Base-by-base conservation (phyloP, 2,888 invertebrate species). In the Phaonia tiefii region DNA sequence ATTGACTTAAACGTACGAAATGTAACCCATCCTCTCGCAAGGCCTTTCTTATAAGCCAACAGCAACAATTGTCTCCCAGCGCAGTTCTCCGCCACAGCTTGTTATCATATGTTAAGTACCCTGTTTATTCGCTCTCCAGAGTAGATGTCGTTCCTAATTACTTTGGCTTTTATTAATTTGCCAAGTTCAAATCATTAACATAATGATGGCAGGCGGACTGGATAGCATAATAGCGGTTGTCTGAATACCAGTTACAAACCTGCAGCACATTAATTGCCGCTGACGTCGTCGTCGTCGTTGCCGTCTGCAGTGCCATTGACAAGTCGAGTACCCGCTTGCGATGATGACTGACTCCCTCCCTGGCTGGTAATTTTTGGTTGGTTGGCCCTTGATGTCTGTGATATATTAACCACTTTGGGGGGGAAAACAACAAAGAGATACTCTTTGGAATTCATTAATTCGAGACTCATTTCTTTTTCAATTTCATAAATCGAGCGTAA, bases 151-250 rank as follows among this genome's bases (percentile, higher is more conserved):
- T 66, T 72, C 13, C 39, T 75, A 72, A 80, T 72, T 80, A 74
- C 42, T 58, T 67, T 77, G 46, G 42, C 37, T 42, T 63, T 76
- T 73, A 67, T 74, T 80, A 74, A 77, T 74, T 63, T 74, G 70
- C 66, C 77, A 46, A 37, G 39, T 60, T 77, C 46, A 60, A 75
- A 63, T 42, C 39, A 63, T 63, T 42, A 63, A 22, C 42, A 63
- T 42, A 42, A 42, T 22, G 13, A 22, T 13, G 42, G 20, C 22
- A 4, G 22, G 3, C 8, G 31, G 31, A 31, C 31, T n/a, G 31
- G 31, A 31, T n/a, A n/a, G n/a, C 31, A 31, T 31, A n/a, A n/a
- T n/a, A n/a, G n/a, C n/a, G n/a, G n/a, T n/a, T n/a, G n/a, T n/a
- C n/a, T n/a, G n/a, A n/a, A n/a, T n/a, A n/a, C n/a, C n/a, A n/a